Percentiles rank a stretch among this genome's conserved stretches.
phyloP scores from a whole-genome alignment of 2,113 vertebrate genomes.

The Pituophis catenifer region DNA sequence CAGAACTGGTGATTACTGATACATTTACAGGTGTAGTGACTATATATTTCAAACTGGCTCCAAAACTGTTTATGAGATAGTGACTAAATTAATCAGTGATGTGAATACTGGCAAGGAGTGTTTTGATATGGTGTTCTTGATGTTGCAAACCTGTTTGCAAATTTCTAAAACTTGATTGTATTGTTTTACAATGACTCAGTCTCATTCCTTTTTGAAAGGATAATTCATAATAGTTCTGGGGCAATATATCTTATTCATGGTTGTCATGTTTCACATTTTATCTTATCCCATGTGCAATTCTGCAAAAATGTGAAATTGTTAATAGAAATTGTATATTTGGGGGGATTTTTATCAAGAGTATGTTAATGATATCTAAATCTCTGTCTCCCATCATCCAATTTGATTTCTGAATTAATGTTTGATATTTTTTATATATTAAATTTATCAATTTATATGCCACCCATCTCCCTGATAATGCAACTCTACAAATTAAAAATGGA shows the following conservation, averaged over 20 bases:
- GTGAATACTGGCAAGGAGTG: not conserved
- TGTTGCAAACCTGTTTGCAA: not conserved
- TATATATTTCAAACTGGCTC: not conserved
- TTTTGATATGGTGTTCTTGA: not conserved
- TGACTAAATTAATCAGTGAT: not conserved
- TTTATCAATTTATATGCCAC: no score
- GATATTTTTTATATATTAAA: not conserved
- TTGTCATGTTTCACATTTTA: not conserved
- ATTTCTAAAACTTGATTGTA: not conserved
- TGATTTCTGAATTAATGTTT: not conserved
- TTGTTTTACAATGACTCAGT: not conserved
- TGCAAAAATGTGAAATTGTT: not conserved
- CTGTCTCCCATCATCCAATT: not conserved
- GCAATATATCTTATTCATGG: not conserved
- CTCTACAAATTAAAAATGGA: no score
- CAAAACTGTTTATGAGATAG: not conserved
- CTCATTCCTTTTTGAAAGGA: not conserved
- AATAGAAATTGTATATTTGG: not conserved
- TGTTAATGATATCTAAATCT: not conserved
- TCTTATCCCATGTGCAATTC: not conserved
- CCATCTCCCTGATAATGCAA: no score
- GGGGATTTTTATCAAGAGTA: not conserved
- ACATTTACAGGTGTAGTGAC: not conserved
- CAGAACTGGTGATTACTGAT: not conserved
- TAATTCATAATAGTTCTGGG: not conserved